These are phyloP conservation scores for Stratiolaelaps scimitus DNA, from an alignment of 1,140 invertebrate genomes.

Conservation along the genomic window DNA sequence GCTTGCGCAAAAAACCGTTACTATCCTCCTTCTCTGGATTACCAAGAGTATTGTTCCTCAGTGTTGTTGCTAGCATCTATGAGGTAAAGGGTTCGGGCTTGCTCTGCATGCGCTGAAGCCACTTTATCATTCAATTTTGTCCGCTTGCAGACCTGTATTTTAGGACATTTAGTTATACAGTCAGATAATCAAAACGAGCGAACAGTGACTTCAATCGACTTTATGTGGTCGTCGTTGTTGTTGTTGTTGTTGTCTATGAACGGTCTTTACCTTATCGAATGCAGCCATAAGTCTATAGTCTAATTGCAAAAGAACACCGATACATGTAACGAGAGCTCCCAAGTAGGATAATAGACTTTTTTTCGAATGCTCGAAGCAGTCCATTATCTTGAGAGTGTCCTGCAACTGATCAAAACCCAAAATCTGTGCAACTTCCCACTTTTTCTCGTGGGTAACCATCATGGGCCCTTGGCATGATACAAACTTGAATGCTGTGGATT, in stretches of 20 bases:
- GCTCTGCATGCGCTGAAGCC: no score
- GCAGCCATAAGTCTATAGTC: neutral
- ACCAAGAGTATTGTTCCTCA: no score
- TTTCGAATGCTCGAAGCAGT: neutral
- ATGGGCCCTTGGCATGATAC: neutral
- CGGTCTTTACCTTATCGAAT: neutral
- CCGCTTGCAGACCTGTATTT: no score
- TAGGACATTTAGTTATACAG: no score
- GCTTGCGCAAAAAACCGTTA: no score
- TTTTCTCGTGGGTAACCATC: neutral
- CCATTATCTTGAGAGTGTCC: neutral
- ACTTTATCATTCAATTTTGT: no score
- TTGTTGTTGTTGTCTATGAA: constrained; percentile 8
- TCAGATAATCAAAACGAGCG: no score
- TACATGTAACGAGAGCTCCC: neutral
- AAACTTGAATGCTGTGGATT: neutral
- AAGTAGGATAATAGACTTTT: neutral
- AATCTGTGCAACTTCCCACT: neutral
- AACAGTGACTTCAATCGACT: no score
- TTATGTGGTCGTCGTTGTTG: no score
- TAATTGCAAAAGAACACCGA: neutral
- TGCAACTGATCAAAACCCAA: neutral
- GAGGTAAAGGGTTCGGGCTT: no score
- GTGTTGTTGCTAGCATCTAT: no score
- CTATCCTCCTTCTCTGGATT: no score